Evolutionary conservation across 2,797 vertebrate genomes (phyloP).

Genomic region (Lithobates sylvaticus): DNA sequence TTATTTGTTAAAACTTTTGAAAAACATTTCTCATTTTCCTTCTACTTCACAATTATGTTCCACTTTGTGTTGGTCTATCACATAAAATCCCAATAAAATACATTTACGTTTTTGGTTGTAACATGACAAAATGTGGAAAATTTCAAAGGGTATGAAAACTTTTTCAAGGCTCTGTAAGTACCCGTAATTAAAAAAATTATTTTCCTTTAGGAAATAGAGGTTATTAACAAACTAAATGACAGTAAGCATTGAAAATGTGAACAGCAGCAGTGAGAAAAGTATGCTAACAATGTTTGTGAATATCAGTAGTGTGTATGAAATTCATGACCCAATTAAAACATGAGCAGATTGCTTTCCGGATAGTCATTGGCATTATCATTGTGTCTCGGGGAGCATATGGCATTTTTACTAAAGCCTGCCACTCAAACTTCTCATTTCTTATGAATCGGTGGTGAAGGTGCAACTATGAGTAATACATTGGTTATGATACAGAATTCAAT

Average conservation of each 20-base stretch:
- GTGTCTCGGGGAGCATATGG: conserved; percentile 61
- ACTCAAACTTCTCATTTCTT: conserved; percentile 67
- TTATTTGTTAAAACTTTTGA: too few species aligned
- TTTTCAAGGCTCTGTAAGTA: too few species aligned
- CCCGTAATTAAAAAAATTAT: too few species aligned
- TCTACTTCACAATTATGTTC: too few species aligned
- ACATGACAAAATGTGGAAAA: too few species aligned
- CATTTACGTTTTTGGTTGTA: too few species aligned
- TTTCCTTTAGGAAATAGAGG: too few species aligned
- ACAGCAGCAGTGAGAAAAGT: not conserved
- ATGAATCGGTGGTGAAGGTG: conserved; percentile 73
- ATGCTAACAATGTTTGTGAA: not conserved
- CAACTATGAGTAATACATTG: conserved; percentile 77
- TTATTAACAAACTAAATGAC: too few species aligned
- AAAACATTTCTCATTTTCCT: too few species aligned
- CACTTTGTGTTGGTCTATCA: too few species aligned
- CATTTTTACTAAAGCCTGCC: conserved; percentile 67
- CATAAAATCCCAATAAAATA: too few species aligned
- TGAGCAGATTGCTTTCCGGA: conserved; percentile 38
- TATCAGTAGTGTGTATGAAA: conserved; percentile 18
- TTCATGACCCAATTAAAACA: conserved; percentile 34
- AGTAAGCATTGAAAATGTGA: not conserved
- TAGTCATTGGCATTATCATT: conserved; percentile 63
- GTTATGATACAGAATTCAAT: conserved; percentile 81
- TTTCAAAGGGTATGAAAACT: too few species aligned